Percentiles rank a stretch among this genome's conserved stretches.
Evolutionary conservation across 2,888 invertebrate species (phyloP).

Genomic region (Electrophaes corylata): DNA sequence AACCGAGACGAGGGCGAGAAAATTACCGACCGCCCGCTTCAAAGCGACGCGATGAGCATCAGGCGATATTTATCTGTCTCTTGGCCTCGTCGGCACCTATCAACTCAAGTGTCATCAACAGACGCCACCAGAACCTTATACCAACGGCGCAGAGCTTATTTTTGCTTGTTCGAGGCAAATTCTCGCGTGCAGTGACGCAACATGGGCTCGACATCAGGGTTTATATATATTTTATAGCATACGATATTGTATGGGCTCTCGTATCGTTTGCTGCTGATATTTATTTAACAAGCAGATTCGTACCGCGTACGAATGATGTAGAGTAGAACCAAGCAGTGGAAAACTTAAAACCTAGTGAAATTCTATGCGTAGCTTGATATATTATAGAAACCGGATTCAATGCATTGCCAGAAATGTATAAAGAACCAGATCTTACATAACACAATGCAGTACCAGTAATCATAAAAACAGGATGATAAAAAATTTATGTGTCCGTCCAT

Average conservation of each 20-base stretch:
- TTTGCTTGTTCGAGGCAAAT: slow-evolving; percentile 23
- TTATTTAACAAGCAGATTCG: slow-evolving; percentile 9
- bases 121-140: slow-evolving; percentile 31
- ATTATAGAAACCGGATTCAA: no score
- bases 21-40: slow-evolving; percentile 63
- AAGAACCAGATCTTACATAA: neutral
- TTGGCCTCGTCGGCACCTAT: slow-evolving; percentile 64
- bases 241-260: slow-evolving; percentile 21
- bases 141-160: slow-evolving; percentile 37
- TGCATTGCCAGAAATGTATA: no score
- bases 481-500: neutral
- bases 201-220: slow-evolving; percentile 51
- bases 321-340: neutral
- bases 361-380: no score
- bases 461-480: neutral
- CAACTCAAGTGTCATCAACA: slow-evolving; percentile 49
- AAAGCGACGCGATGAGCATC: slow-evolving; percentile 66
- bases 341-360: no score
- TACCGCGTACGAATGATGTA: neutral
- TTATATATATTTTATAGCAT: slow-evolving; percentile 10
- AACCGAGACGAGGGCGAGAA: slow-evolving; percentile 49
- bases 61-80: slow-evolving; percentile 69
- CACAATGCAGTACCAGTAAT: neutral
- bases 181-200: slow-evolving; percentile 63
- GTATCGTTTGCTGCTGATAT: slow-evolving; percentile 19